Percentiles rank a stretch among this genome's conserved stretches.
These are phyloP conservation scores for Cosmia pyralina DNA, from an alignment of 2,888 invertebrate species.

Conservation along the genomic window DNA sequence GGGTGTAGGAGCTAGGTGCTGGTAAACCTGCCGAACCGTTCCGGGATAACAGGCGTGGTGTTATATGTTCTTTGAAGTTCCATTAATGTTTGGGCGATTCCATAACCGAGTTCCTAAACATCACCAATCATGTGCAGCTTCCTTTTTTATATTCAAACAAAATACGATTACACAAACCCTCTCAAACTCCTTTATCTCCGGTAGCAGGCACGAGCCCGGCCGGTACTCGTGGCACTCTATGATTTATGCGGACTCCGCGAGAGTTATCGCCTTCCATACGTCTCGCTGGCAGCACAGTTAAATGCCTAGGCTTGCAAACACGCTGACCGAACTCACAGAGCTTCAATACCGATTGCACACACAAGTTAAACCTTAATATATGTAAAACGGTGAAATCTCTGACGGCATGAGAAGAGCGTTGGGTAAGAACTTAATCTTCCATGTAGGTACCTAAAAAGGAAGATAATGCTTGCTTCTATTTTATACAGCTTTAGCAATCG, in stretches of 20 bases:
- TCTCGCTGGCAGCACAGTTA: slow-evolving; percentile 44
- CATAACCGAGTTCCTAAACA: background rate
- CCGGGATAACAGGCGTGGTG: background rate
- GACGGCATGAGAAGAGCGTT: background rate
- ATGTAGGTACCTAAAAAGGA: background rate
- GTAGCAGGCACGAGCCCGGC: slow-evolving; percentile 29
- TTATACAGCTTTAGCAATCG: background rate
- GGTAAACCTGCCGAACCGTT: no score
- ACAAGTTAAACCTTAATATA: background rate
- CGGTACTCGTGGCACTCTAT: slow-evolving; percentile 42
- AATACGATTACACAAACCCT: slow-evolving; percentile 41
- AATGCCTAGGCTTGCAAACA: slow-evolving; percentile 31
- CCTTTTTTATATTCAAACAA: slow-evolving; percentile 31
- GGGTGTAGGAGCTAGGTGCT: no score
- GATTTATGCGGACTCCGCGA: slow-evolving; percentile 54
- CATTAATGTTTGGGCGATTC: background rate
- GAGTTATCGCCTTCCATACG: slow-evolving; percentile 60
- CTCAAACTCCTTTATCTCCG: slow-evolving; percentile 43
- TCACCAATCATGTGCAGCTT: slow-evolving; percentile 14
- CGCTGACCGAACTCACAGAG: slow-evolving; percentile 9
- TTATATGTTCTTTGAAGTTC: background rate
- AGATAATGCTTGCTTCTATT: background rate
- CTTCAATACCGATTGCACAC: background rate
- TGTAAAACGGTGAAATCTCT: background rate
- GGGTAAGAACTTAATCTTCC: no score